A percentile compares a stretch with the other conserved stretches of the same genome.
Evolutionary conservation across 2,797 vertebrate species (phyloP).

Genomic region (Onychomys leucogaster): DNA sequence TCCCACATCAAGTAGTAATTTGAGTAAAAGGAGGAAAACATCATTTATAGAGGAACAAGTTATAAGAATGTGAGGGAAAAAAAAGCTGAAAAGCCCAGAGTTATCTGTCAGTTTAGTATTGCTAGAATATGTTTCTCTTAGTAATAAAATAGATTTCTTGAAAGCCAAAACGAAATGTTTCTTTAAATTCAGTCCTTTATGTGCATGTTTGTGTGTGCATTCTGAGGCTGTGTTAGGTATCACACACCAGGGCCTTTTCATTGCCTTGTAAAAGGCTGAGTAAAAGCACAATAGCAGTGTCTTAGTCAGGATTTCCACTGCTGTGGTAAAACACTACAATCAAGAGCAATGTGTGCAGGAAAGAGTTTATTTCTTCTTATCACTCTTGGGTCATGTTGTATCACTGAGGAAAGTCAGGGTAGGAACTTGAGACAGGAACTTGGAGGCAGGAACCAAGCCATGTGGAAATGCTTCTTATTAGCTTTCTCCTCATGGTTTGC

Average conservation of each 20-base stretch:
- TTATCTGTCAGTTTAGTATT: not conserved
- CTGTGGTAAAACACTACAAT: not conserved
- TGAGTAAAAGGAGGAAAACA: not conserved
- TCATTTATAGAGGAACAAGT: not conserved
- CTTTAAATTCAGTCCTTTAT: not conserved
- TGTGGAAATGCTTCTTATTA: not conserved
- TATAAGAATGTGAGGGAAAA: not conserved
- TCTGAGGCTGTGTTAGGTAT: not conserved
- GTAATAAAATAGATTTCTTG: conserved; percentile 1
- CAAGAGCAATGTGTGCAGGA: no score
- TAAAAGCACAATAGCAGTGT: not conserved
- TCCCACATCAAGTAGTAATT: not conserved
- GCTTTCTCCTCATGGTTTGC: not conserved
- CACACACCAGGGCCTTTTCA: not conserved
- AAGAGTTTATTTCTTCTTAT: not conserved
- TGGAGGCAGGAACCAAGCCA: not conserved
- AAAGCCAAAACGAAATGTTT: not conserved
- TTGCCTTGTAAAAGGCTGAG: not conserved
- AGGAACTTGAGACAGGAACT: not conserved
- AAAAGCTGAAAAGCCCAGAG: not conserved
- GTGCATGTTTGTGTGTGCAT: not conserved
- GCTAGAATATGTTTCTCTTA: conserved; percentile 17
- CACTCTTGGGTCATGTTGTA: not conserved
- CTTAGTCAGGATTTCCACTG: not conserved
- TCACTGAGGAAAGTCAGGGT: not conserved